Base-by-base conservation (phyloP, 2,797 vertebrate species). In the Lindbergichthys nudifrons region DNA sequence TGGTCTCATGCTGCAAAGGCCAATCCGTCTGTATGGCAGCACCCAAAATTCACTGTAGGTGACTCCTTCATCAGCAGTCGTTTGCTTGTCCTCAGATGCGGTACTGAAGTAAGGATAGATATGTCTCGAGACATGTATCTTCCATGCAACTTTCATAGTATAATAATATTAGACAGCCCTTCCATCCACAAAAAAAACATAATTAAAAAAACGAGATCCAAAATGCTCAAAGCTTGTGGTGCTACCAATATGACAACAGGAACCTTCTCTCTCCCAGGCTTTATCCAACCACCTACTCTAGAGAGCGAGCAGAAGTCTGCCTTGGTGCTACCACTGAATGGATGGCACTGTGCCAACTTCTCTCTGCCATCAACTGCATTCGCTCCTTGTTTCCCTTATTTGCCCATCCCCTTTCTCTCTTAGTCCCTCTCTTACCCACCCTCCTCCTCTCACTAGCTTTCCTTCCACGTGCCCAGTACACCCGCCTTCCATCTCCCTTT, bases 331-430 rank as follows among this genome's bases (percentile, higher is more conserved):
- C 96, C 97, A 96, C 96, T 98, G 97, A 98, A 96, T 98, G 97
- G 97, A 98, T 99, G 98, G 98, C 98, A 98, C 96, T 60, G 96
- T 98, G 98, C 98, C 98, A 99, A 96, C 97, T 96, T 95, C 92
- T 89, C 89, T 83, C 93, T 95, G 95, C 97, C 97, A 98, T 96
- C 96, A 97, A 96, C 95, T 93, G 95, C 96, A 97, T 97, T 97
- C 95, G 96, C 96, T 94, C 96, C 96, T 97, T 97, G 96, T 96
- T 96, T 96, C 94, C 95, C 90, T 90, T 93, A 90, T 95, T 95
- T 95, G 94, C 95, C 95, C 95, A 95, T 95, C 95, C 95, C 95
- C 95, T 94, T 95, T 92, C 93, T 94, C 93, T 92, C 94, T 87
- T 89, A 86, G 88, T 91, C 89, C 89, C 92, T 91, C 89, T 89